phyloP scores from a whole-genome alignment of 2,888 invertebrate species.

The Merodon equestris region DNA sequence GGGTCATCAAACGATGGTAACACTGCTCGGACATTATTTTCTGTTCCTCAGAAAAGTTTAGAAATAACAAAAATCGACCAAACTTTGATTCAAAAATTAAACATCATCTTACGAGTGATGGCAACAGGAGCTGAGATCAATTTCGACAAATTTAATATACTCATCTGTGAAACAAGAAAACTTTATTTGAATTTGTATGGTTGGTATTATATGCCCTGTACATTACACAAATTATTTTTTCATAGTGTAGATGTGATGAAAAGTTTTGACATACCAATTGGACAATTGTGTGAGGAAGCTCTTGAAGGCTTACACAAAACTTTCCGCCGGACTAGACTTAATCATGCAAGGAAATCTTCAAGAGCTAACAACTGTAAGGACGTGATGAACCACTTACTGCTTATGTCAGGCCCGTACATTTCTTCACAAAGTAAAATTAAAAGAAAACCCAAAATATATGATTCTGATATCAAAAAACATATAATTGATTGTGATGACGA shows the following conservation, averaged over 20 bases:
- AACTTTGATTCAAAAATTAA: neutral
- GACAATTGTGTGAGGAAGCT: neutral
- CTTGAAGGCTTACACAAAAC: conserved; percentile 14
- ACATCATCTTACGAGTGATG: neutral
- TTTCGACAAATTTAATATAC: neutral
- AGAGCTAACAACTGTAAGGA: conserved; percentile 16
- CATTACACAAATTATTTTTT: neutral
- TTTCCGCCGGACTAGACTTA: conserved; percentile 8
- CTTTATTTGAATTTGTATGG: neutral
- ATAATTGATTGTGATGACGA: conserved; percentile 4
- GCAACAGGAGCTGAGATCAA: neutral
- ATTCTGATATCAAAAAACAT: conserved; percentile 3
- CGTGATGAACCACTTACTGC: conserved; percentile 6
- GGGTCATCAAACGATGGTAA: conserved; percentile 25
- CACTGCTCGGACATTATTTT: conserved; percentile 24
- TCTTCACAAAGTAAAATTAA: conserved; percentile 16
- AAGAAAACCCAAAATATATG: conserved; percentile 14
- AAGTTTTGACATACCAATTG: neutral
- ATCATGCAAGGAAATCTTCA: too few species aligned
- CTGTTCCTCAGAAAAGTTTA: conserved; percentile 6
- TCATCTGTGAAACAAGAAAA: conserved; percentile 1
- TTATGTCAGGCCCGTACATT: conserved; percentile 18
- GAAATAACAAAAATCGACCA: conserved; percentile 18
- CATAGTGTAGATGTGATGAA: neutral
- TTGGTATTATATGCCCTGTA: conserved; percentile 2